Evolutionary conservation across 1,140 invertebrate genomes (phyloP), one percentile per base, ranked within the genome.

Genomic region (Apolygus lucorum): DNA sequence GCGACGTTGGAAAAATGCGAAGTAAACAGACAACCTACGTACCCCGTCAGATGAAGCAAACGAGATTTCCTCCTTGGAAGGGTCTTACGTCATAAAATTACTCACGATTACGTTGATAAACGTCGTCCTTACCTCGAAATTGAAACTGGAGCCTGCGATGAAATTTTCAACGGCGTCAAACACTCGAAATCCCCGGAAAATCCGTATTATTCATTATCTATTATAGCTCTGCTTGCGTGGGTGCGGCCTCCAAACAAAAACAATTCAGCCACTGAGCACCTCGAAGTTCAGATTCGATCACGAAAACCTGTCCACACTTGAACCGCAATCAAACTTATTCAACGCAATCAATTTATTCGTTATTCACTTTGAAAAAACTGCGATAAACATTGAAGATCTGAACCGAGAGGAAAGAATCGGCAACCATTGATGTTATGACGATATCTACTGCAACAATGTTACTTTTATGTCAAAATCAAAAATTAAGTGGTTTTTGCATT

Each of bases 191-290:
- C 34, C 34, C 4, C 34, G 34, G 34, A 42, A 42, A 42, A 4
- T 22, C 22, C 54, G 54, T 59, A 59, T 59, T 59, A 59, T 17
- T 59, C 54, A 59, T 59, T 59, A 59, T 59, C 54, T 59, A 59
- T 59, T 59, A 59, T 17, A 59, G 22, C 22, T 14, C 22, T 21
- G 11, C 17, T 17, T 59, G 54, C 54, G 54, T 59, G 54, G 54
- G 54, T 24, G 54, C 54, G 54, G 54, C 22, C 54, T 13, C 2
- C 11, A 11, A 22, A 59, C 11, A 59, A 49, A 49, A 8, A 49
- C 8, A 49, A 8, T 17, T 49, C 34, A 17, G 34, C 8, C 8
- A 49, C 8, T 49, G 34, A 49, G 17, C 34, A 8, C 8, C 8
- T 11, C 34, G 34, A 49, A 17, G 8, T 49, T 49, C 17, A 11